A percentile compares a stretch with the other conserved stretches of the same genome.
Evolutionary conservation across 2,797 vertebrate genomes (phyloP).

Genomic region (Protonibea diacanthus): DNA sequence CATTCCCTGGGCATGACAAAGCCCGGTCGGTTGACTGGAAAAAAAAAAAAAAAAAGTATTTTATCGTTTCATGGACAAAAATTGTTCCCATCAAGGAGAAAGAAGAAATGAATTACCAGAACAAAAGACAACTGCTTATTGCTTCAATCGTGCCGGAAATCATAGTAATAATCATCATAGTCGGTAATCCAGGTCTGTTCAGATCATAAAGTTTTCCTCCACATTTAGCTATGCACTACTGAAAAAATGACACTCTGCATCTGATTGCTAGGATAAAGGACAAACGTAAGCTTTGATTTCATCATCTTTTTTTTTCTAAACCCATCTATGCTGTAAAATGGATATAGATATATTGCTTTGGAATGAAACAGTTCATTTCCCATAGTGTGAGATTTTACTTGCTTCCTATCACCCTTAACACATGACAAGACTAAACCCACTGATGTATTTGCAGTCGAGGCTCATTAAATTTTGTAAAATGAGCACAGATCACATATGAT

Average conservation of each 20-base stretch:
- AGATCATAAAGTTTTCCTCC: neutral
- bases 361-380: constrained; percentile 20
- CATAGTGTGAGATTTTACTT: constrained; percentile 14
- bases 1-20: too few species aligned
- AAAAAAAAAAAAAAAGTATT: neutral
- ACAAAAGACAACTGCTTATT: constrained; percentile 7
- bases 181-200: constrained; percentile 5
- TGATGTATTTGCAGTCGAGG: constrained; percentile 40
- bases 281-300: constrained; percentile 4
- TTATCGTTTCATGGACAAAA: neutral
- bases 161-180: constrained; percentile 9
- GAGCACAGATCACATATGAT: constrained; percentile 51
- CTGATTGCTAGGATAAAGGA: neutral
- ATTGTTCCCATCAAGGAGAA: constrained; percentile 6
- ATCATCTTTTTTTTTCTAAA: neutral
- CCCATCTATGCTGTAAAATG: neutral
- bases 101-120: constrained; percentile 28
- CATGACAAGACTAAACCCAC: constrained; percentile 30
- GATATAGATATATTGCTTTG: neutral
- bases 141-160: constrained; percentile 5
- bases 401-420: constrained; percentile 29
- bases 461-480: constrained; percentile 47
- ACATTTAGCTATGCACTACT: neutral
- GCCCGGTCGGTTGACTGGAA: neutral
- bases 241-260: neutral